phyloP scores from a whole-genome alignment of 1,140 invertebrate genomes.

The Spodoptera frugiperda region DNA sequence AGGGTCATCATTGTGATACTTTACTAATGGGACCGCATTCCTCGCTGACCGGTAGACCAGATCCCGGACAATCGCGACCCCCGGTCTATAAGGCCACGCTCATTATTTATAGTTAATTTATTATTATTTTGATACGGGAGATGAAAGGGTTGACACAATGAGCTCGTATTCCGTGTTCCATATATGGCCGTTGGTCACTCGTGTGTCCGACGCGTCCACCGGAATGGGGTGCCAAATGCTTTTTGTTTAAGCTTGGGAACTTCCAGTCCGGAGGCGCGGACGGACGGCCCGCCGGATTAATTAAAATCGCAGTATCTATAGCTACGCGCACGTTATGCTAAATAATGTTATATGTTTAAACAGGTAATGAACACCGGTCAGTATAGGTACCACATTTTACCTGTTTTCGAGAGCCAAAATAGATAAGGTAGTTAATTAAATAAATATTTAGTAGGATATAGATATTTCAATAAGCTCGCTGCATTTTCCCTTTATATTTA shows the following conservation, averaged over 20 bases:
- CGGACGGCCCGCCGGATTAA: not conserved
- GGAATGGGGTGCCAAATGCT: constrained; percentile 50
- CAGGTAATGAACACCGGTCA: not conserved
- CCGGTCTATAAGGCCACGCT: constrained; percentile 56
- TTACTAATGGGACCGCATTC: constrained; percentile 84
- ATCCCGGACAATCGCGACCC: constrained; percentile 54
- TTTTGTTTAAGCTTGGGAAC: constrained; percentile 59
- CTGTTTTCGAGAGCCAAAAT: constrained; percentile 27
- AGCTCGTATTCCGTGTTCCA: constrained; percentile 72
- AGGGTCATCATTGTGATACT: constrained; percentile 77
- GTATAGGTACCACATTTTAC: constrained; percentile 10
- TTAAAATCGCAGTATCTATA: not conserved
- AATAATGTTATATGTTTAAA: not conserved
- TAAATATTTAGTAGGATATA: constrained; percentile 14
- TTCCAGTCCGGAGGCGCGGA: constrained; percentile 10
- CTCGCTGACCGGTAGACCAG: constrained; percentile 76
- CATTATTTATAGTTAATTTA: constrained; percentile 84
- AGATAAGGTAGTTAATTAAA: constrained; percentile 23
- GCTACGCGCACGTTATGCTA: not conserved
- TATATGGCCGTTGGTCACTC: constrained; percentile 67
- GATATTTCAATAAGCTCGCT: not conserved
- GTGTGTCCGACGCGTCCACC: constrained; percentile 53
- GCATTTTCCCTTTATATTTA: constrained; percentile 1
- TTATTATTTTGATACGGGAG: constrained; percentile 84
- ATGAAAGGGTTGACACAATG: constrained; percentile 80